phyloP scores from a whole-genome alignment of 2,888 invertebrate species.

The Strigamia transsilvanica region DNA sequence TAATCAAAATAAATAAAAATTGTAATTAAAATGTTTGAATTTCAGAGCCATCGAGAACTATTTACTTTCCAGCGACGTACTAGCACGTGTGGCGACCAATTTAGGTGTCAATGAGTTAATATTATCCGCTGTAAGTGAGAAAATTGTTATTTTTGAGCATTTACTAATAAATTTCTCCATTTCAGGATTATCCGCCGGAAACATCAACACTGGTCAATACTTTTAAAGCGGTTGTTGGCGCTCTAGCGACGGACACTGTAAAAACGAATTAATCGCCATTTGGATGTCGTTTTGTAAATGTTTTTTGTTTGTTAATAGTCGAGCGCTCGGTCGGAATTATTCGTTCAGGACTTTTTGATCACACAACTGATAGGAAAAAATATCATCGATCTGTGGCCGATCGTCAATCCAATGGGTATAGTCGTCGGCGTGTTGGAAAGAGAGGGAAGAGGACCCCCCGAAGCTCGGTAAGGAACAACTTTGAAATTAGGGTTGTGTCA shows the following conservation, averaged over 20 bases:
- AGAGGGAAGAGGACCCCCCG: conserved; percentile 71
- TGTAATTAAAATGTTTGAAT: conserved; percentile 55
- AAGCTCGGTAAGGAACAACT: conserved; percentile 72
- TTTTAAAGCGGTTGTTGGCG: conserved; percentile 83
- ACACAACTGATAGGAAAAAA: conserved; percentile 85
- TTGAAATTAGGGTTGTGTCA: no score
- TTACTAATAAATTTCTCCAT: not conserved
- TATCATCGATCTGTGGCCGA: conserved; percentile 82
- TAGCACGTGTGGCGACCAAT: conserved; percentile 76
- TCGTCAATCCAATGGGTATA: conserved; percentile 79
- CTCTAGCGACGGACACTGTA: conserved; percentile 70
- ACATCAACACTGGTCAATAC: conserved; percentile 74
- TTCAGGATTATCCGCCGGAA: conserved; percentile 76
- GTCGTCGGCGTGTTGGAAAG: conserved; percentile 73
- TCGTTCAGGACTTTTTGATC: conserved; percentile 84
- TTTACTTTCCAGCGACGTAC: conserved; percentile 72
- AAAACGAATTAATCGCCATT: not conserved
- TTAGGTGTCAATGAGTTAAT: conserved; percentile 86
- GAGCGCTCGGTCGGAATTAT: conserved; percentile 73
- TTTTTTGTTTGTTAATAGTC: not conserved
- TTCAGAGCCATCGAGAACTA: conserved; percentile 71
- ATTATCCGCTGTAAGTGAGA: conserved; percentile 73
- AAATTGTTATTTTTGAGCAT: not conserved
- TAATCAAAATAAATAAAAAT: not conserved
- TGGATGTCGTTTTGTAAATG: not conserved